These are phyloP conservation scores for Danio albolineatus DNA, from an alignment of 2,797 vertebrate species.

Conservation along the genomic window DNA sequence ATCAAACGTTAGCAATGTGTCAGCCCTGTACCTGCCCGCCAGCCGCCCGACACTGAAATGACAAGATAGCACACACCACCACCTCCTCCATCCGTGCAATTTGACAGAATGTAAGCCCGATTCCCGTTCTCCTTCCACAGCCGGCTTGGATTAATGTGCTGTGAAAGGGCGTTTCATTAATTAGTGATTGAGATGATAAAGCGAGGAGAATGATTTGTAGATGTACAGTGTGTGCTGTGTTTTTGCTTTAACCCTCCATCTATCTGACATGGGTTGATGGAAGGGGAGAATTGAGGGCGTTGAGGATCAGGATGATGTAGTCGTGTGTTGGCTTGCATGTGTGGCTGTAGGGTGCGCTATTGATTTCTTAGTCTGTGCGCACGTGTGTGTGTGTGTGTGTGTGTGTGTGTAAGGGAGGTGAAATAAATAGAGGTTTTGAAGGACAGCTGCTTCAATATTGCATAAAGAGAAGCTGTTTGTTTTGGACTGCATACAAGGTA, in stretches of 20 bases:
- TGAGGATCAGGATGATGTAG: slow-evolving; percentile 15
- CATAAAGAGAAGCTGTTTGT: not conserved
- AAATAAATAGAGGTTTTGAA: slow-evolving; percentile 27
- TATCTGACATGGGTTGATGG: slow-evolving; percentile 28
- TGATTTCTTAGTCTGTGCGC: slow-evolving; percentile 34
- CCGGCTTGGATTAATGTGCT: slow-evolving; percentile 37
- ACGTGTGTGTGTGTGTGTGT: not conserved
- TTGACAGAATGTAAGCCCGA: not conserved
- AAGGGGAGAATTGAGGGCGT: slow-evolving; percentile 18
- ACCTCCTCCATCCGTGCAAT: not conserved
- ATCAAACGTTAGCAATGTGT: slow-evolving; percentile 32
- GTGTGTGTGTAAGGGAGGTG: not conserved
- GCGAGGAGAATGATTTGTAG: slow-evolving; percentile 40
- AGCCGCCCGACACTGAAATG: not conserved
- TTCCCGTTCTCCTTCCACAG: not conserved
- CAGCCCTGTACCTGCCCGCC: slow-evolving; percentile 3
- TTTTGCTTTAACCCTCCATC: slow-evolving; percentile 31
- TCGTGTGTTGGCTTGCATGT: slow-evolving; percentile 5
- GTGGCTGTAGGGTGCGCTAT: slow-evolving; percentile 18
- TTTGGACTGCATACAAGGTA: not conserved
- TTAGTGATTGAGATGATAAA: slow-evolving; percentile 49
- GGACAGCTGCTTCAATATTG: not conserved
- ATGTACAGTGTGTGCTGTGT: slow-evolving; percentile 35
- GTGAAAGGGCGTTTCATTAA: slow-evolving; percentile 51
- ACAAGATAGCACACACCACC: not conserved